phyloP scores from a whole-genome alignment of 2,797 vertebrate species.

The Melanitta fusca region DNA sequence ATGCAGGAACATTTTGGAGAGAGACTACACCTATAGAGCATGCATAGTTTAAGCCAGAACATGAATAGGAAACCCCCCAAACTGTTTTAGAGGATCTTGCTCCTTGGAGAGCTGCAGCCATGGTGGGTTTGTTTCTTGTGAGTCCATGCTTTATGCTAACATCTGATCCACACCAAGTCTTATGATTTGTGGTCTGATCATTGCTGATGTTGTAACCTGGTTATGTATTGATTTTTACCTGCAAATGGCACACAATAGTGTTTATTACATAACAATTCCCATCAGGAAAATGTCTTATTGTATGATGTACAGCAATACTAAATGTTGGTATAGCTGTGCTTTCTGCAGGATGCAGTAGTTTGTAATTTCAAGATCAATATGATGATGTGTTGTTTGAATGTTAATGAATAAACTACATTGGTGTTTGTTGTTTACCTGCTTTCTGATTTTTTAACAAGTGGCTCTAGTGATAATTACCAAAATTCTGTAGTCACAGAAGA shows the following conservation, averaged over 20 bases:
- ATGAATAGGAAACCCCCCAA: neutral
- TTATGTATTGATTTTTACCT: neutral
- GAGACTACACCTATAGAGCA: rapidly evolving
- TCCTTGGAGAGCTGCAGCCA: neutral
- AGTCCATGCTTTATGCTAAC: neutral
- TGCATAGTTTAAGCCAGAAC: rapidly evolving
- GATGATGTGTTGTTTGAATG: conserved; percentile 65
- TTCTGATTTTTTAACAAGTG: conserved; percentile 78
- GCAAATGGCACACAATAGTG: neutral
- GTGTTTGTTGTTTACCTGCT: conserved; percentile 75
- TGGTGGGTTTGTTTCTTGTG: neutral
- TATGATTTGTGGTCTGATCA: neutral
- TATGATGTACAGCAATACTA: neutral
- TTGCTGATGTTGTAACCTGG: neutral
- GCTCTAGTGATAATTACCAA: conserved; percentile 73
- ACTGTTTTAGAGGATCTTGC: rapidly evolving
- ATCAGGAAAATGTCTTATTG: neutral
- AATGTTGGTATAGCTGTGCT: neutral
- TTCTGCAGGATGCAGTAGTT: conserved; percentile 18
- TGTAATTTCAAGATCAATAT: conserved; percentile 67
- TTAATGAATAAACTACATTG: conserved; percentile 68
- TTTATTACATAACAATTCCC: conserved; percentile 37
- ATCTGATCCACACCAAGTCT: neutral
- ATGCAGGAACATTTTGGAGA: neutral
- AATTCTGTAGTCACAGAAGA: conserved; percentile 63